Evolutionary conservation across 2,797 vertebrate species (phyloP), one percentile per base, ranked within the genome.

Genomic region (Eurystomus glaucurus): DNA sequence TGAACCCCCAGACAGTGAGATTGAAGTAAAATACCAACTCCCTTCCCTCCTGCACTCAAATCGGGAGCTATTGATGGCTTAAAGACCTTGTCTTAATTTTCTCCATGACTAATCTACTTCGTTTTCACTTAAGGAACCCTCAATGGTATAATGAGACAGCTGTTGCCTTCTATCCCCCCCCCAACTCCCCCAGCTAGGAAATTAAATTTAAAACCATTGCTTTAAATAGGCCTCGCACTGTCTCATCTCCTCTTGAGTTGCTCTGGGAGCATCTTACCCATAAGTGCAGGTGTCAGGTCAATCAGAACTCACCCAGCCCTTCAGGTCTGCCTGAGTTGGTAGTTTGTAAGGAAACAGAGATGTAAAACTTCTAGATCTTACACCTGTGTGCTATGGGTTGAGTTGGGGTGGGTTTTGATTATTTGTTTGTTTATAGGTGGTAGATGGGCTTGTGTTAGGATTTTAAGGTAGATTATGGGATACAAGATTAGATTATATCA

Each of bases 51-150:
- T 79, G 88, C 85, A 93, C 92, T 94, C 77, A 89, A 76, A 92
- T 77, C 2, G 60, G 91, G 93, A 95, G 80, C 91, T 97, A 95
- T 46, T 96, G 96, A 96, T 95, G 95, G 86, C 92, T 96, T 95
- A 97, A 95, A 94, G 95, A 95, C 95, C 95, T 91, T 87, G 82
- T 88, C 94, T 96, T 96, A 96, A 96, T 97, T 97, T 96, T 92
- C 94, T 97, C 94, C 95, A 93, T 96, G 96, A 96, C 95, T 96
- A 96, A 97, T 96, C 96, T 96, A 96, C 94, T 95, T 88, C 91
- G 62, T 90, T 92, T 97, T 96, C 96, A 95, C 92, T 94, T 95
- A 96, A 93, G 81, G 74, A 97, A 71, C 74, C 88, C 95, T 97
- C 95, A 77, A 52, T 80, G 76, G 95, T 58, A 96, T 96, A 95